A percentile compares a stretch with the other conserved stretches of the same genome.
These are phyloP conservation scores for Panthera uncia DNA, from an alignment of 2,113 vertebrate genomes.

Conservation along the genomic window DNA sequence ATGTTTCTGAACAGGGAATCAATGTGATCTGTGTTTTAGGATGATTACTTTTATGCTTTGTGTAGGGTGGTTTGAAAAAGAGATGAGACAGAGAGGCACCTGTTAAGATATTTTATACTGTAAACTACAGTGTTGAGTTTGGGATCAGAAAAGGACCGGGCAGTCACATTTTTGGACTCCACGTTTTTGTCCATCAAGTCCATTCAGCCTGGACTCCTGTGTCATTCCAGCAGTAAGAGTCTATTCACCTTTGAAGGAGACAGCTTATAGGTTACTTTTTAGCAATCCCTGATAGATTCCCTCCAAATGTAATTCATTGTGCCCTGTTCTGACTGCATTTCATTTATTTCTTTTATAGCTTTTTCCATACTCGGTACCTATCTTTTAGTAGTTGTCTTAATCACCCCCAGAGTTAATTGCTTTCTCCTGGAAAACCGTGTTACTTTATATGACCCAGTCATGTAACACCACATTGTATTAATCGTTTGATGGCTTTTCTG, in stretches of 20 bases:
- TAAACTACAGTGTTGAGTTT: neutral
- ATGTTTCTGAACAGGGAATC: conserved; percentile 38
- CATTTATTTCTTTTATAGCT: neutral
- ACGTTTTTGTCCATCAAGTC: neutral
- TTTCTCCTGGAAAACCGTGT: neutral
- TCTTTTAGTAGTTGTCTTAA: neutral
- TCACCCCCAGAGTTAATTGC: neutral
- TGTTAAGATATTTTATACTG: neutral
- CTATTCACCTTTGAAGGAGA: neutral
- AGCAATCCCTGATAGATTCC: neutral
- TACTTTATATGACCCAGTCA: neutral
- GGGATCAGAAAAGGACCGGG: neutral
- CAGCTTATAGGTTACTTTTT: neutral
- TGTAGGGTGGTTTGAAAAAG: neutral
- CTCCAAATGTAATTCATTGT: neutral
- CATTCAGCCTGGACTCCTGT: neutral
- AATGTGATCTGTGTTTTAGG: neutral
- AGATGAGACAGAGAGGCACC: neutral
- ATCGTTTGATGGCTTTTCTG: neutral
- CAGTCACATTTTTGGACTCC: neutral
- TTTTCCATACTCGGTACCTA: neutral
- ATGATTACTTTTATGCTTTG: neutral
- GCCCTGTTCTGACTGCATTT: neutral
- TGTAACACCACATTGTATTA: neutral
- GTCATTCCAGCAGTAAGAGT: neutral